These are phyloP conservation scores for Coracopsis vasa DNA, from an alignment of 2,113 vertebrate genomes.

Conservation along the genomic window DNA sequence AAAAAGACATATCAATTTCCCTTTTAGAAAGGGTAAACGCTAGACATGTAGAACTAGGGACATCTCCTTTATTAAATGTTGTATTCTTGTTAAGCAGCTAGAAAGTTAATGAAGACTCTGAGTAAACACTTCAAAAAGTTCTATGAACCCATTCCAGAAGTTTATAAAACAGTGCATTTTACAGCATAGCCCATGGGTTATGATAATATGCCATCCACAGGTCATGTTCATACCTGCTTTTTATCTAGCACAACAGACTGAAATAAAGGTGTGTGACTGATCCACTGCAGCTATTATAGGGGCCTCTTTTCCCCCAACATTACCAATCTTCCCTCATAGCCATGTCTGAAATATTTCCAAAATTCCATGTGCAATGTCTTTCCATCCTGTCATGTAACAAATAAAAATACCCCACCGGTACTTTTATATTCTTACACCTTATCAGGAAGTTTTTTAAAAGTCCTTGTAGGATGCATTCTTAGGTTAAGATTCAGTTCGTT, in stretches of 20 bases:
- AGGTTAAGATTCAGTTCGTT: background rate
- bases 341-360: constrained; percentile 48
- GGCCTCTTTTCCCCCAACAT: constrained; percentile 7
- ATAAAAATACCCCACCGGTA: background rate
- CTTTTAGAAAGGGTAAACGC: background rate
- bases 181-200: constrained; percentile 57
- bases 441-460: background rate
- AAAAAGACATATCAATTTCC: background rate
- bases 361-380: constrained; percentile 18
- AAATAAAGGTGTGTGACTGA: constrained; percentile 45
- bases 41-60: background rate
- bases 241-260: constrained; percentile 27
- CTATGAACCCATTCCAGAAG: constrained; percentile 53
- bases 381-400: background rate
- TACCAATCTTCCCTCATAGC: constrained; percentile 14
- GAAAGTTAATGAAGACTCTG: constrained; percentile 29
- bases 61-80: background rate
- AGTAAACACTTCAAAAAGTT: constrained; percentile 32
- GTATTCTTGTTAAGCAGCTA: background rate
- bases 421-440: background rate
- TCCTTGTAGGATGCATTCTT: background rate
- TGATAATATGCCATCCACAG: constrained; percentile 49
- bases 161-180: constrained; percentile 55
- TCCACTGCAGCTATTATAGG: constrained; percentile 12
- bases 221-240: constrained; percentile 69